Base-by-base conservation (phyloP, 92 coral and sea anemone genomes). In the Palythoa caribaeorum region DNA sequence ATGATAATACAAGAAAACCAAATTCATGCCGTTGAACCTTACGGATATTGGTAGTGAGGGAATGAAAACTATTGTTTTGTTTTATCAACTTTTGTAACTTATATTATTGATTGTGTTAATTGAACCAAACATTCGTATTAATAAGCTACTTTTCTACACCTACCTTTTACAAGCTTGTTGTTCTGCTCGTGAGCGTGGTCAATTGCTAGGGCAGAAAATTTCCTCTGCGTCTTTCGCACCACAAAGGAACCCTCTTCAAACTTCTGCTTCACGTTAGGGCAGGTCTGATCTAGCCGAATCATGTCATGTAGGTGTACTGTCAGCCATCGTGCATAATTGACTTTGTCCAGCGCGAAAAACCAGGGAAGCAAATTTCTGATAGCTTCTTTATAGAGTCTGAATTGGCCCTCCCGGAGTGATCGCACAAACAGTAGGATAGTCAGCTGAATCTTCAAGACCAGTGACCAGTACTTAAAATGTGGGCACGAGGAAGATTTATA, bases 261-360 rank as follows among this genome's bases (percentile, higher is more conserved):
- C 84, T 14, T 80, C 28, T 72, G 20, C 75, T 72, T 69, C 47
- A 91, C 91, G 8, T 21, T 21, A 35, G 91, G 79, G 21, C 71
- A 72, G 16, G 88, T 40, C 73, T 91, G 63, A 73, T 35, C 72
- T 16, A 90, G 39, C 4, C 38, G 51, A 0, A 86, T 60, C 90
- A 87, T 90, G 84, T 86, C 93, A 54, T 79, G 93, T n/a, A 90
- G 14, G 59, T 90, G 93, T 7, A 90, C 69, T 55, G 93, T 80
- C 44, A 90, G 69, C 90, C 93, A 90, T 50, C 90, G 40, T n/a
- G 90, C 84, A 65, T 90, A 90, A 47, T 84, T 60, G 19, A 28
- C 39, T 14, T 90, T 71, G 44, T 90, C 90, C 4, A 90, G 87
- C 0, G 89, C 86, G 47, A 90, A 90, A 79, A 78, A 71, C 84